Conservation (phyloP, 1,140 invertebrate species). For the Diachasma alloeum region DNA sequence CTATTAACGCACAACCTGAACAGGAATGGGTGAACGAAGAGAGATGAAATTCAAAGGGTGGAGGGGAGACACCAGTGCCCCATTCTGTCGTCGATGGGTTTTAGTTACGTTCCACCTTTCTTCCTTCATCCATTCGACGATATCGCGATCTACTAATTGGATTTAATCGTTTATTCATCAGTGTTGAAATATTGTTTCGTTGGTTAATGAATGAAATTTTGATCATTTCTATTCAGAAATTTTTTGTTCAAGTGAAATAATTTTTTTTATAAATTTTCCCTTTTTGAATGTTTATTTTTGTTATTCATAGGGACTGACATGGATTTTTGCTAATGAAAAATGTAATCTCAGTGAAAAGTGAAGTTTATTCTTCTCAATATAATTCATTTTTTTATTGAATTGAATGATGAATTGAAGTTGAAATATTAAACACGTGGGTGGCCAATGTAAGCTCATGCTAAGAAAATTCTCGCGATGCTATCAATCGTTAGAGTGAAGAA, state of each 20-base stretch:
- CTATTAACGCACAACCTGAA: neutral
- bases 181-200: too few species aligned
- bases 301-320: too few species aligned
- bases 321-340: too few species aligned
- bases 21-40: neutral
- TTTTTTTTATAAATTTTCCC: neutral
- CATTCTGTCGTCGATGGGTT: neutral
- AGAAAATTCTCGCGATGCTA: neutral
- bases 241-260: neutral
- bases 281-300: too few species aligned
- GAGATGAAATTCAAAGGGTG: neutral
- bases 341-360: neutral
- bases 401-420: neutral
- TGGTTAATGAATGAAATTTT: too few species aligned
- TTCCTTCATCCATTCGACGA: constrained; percentile 19
- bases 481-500: constrained; percentile 18
- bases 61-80: constrained; percentile 4
- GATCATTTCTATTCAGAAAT: too few species aligned
- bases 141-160: neutral
- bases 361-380: neutral
- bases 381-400: too few species aligned
- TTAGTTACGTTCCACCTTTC: constrained; percentile 30
- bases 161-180: neutral
- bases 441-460: too few species aligned
- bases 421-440: neutral